phyloP scores from a whole-genome alignment of 2,113 vertebrate species.

The Istiophorus platypterus region DNA sequence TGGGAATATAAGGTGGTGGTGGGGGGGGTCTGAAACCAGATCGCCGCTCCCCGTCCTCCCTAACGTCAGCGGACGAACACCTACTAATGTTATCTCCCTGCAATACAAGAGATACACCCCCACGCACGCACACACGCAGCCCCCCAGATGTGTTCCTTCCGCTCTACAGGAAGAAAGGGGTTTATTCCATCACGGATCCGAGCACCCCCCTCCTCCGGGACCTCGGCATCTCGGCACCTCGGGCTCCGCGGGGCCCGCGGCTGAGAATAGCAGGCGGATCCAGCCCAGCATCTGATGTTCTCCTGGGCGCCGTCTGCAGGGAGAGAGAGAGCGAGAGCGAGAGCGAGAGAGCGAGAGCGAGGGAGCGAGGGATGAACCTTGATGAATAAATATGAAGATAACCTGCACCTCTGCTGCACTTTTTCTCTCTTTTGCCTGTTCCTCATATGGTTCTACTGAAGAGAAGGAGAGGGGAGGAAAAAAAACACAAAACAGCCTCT shows the following conservation, averaged over 20 bases:
- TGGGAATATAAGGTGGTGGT: background rate
- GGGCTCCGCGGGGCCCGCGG: conserved; percentile 50
- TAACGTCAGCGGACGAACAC: conserved; percentile 12
- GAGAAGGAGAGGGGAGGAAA: conserved; percentile 45
- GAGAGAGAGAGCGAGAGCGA: conserved; percentile 62
- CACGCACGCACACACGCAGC: too few species aligned
- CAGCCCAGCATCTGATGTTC: conserved; percentile 70
- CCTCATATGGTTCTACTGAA: conserved; percentile 76
- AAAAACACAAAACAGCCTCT: too few species aligned
- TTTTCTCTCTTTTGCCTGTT: conserved; percentile 56
- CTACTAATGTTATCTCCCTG: conserved; percentile 36
- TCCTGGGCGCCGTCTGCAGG: conserved; percentile 67
- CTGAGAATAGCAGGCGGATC: conserved; percentile 74
- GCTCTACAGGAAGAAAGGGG: conserved; percentile 48
- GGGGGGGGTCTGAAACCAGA: conserved; percentile 26
- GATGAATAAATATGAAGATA: conserved; percentile 86
- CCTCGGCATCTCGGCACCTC: conserved; percentile 39
- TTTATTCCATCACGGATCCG: conserved; percentile 48
- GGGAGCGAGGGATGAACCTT: too few species aligned
- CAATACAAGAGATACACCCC: too few species aligned
- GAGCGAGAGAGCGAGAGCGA: conserved; percentile 63
- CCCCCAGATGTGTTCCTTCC: conserved; percentile 43
- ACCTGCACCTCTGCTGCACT: conserved; percentile 77
- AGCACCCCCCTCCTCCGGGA: conserved; percentile 53
- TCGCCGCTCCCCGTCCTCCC: conserved; percentile 13